A percentile compares a stretch with the other conserved stretches of the same genome.
These are phyloP conservation scores for Ictidomys tridecemlineatus DNA, from an alignment of 2,113 vertebrate genomes.

Conservation along the genomic window DNA sequence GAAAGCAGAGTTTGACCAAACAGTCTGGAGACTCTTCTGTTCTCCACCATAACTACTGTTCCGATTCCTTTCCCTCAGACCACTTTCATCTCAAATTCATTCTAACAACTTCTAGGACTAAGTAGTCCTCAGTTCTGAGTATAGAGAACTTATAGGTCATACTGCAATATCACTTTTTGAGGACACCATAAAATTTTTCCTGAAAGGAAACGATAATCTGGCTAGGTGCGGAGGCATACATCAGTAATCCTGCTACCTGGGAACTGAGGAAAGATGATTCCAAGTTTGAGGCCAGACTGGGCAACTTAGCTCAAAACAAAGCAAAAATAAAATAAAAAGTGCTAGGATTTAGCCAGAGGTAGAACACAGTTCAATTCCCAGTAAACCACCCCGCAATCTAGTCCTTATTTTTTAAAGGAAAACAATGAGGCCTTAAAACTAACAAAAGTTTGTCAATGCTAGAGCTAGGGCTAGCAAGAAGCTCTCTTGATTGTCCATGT, in stretches of 20 bases:
- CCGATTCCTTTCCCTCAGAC: not conserved
- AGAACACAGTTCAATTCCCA: too few species aligned
- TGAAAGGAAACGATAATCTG: not conserved
- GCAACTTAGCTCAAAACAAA: too few species aligned
- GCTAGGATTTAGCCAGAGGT: too few species aligned
- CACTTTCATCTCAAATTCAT: not conserved
- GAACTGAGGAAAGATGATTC: not conserved
- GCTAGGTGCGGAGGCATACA: too few species aligned
- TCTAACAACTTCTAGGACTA: not conserved
- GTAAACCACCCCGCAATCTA: too few species aligned
- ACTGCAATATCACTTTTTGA: not conserved
- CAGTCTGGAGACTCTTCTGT: not conserved
- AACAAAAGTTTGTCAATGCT: not conserved
- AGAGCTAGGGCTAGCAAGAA: not conserved
- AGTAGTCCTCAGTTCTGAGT: not conserved
- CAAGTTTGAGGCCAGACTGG: too few species aligned
- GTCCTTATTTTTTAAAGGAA: conserved; percentile 5
- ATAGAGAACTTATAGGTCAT: not conserved
- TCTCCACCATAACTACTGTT: not conserved
- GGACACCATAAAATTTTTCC: not conserved
- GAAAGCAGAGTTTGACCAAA: not conserved
- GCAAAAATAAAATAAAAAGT: too few species aligned
- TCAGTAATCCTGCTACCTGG: not conserved
- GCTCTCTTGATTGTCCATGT: not conserved
- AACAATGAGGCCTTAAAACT: conserved; percentile 8